Base-by-base conservation (phyloP, 2,797 vertebrate species). In the Fistularia tabacaria region DNA sequence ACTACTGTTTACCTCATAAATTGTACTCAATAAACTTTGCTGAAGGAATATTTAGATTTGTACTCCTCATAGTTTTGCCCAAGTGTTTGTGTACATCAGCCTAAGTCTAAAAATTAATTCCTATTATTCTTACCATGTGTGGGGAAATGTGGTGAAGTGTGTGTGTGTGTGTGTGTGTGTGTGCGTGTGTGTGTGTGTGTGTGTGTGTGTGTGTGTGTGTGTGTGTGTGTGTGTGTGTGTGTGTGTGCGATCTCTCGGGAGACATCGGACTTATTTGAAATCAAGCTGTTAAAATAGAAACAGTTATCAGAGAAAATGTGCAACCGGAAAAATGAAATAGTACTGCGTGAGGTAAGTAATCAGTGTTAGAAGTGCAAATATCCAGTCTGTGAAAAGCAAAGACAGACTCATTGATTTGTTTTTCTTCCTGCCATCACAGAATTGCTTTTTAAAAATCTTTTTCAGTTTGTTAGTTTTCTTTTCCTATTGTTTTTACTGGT, bases 261-360 rank as follows among this genome's bases (percentile, higher is more conserved):
- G 14, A 12, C 49, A 60, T 73, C 53, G 48, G 60, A 63, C 54
- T 76, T 74, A 63, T 75, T 69, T 66, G 54, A 63, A 65, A 79
- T 73, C 62, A 62, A 69, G 69, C 67, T 71, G 64, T 69, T 74
- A 51, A 70, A 74, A 62, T 70, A 66, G 42, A 73, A 71, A 41
- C 44, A 46, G 52, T 64, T 66, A 59, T 42, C 38, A 7, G 37
- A 69, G 37, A 54, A 64, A 61, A 67, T 57, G 36, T 37, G 25
- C 38, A 57, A 62, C 25, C 45, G 64, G 55, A 10, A 59, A 60
- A 62, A 54, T 44, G 48, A 36, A 49, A 51, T 68, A 77, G 69
- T 59, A 64, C 39, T 45, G 49, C 56, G 57, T 74, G 54, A 69
- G 73, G 67, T 68, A 62, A 62, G 71, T 62, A 69, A 70, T 62